Percentiles rank a stretch among this genome's conserved stretches.
Conservation (phyloP, 2,888 invertebrate genomes). For the Aquatica leii region DNA sequence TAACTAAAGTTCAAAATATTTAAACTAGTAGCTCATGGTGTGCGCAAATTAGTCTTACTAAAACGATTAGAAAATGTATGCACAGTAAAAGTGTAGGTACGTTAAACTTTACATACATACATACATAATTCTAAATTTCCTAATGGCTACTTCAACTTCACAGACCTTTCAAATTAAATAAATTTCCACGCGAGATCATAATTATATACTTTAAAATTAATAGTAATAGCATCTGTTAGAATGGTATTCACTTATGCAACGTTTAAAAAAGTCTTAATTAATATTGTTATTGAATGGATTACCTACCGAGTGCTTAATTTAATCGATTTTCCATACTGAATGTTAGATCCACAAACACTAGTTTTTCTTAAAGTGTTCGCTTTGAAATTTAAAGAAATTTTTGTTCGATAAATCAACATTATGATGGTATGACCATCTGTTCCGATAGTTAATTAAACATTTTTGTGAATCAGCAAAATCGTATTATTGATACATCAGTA, state of each 20-base stretch:
- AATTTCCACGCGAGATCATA: neutral
- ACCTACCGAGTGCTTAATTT: too few relatives aligned
- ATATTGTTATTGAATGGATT: too few relatives aligned
- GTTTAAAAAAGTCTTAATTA: too few relatives aligned
- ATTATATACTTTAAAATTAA: too few relatives aligned
- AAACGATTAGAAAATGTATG: slow-evolving; percentile 12
- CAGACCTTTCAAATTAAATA: neutral
- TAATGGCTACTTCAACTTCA: slow-evolving; percentile 5
- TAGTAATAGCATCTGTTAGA: too few relatives aligned
- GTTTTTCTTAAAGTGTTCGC: too few relatives aligned
- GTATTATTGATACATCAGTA: too few relatives aligned
- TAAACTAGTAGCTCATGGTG: slow-evolving; percentile 6
- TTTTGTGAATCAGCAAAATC: neutral
- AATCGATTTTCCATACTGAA: too few relatives aligned
- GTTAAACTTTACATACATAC: slow-evolving; percentile 6
- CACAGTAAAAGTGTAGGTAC: slow-evolving; percentile 8
- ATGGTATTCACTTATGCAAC: too few relatives aligned
- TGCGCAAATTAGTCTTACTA: slow-evolving; percentile 9
- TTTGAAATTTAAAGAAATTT: too few relatives aligned
- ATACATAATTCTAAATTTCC: neutral
- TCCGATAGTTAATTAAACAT: slow-evolving; percentile 1
- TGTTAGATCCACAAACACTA: too few relatives aligned
- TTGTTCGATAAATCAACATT: too few relatives aligned
- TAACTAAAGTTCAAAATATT: slow-evolving; percentile 11
- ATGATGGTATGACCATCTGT: neutral